These are phyloP conservation scores for Amblyopsis hoosieri DNA, from an alignment of 2,797 vertebrate genomes.

Conservation along the genomic window DNA sequence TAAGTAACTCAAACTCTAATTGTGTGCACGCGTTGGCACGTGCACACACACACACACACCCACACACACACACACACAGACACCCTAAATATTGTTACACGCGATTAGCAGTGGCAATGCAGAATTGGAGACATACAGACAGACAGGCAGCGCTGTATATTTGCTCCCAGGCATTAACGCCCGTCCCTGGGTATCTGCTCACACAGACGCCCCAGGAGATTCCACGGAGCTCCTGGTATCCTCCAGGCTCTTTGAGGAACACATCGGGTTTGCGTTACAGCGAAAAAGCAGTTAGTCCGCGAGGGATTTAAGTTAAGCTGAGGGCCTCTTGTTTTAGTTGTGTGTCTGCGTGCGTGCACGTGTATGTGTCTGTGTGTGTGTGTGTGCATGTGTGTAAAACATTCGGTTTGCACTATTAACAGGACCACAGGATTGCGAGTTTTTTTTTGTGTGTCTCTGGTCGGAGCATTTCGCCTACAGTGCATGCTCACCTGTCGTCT, in stretches of 20 bases:
- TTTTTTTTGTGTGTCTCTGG: conserved; percentile 68
- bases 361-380: conserved; percentile 12
- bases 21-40: conserved; percentile 1
- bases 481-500: conserved; percentile 54
- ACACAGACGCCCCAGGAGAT: conserved; percentile 43
- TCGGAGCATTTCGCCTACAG: conserved; percentile 54
- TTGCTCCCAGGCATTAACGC: conserved; percentile 54
- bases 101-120: background rate
- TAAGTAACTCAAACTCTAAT: background rate
- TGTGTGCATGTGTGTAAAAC: conserved; percentile 72
- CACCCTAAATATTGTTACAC: conserved; percentile 61
- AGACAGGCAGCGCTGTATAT: conserved; percentile 31
- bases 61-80: conserved; percentile 22
- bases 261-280: conserved; percentile 41
- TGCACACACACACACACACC: conserved; percentile 16
- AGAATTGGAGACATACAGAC: conserved; percentile 27
- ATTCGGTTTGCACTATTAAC: conserved; percentile 75
- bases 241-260: conserved; percentile 51
- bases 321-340: conserved; percentile 57
- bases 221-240: conserved; percentile 63
- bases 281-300: conserved; percentile 51
- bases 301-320: conserved; percentile 65
- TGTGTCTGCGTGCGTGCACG: conserved; percentile 24
- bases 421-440: conserved; percentile 65
- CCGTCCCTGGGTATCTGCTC: conserved; percentile 56